Percentiles rank a stretch among this genome's conserved stretches.
phyloP scores from a whole-genome alignment of 2,888 invertebrate species.

The Eupithecia pulchellata region DNA sequence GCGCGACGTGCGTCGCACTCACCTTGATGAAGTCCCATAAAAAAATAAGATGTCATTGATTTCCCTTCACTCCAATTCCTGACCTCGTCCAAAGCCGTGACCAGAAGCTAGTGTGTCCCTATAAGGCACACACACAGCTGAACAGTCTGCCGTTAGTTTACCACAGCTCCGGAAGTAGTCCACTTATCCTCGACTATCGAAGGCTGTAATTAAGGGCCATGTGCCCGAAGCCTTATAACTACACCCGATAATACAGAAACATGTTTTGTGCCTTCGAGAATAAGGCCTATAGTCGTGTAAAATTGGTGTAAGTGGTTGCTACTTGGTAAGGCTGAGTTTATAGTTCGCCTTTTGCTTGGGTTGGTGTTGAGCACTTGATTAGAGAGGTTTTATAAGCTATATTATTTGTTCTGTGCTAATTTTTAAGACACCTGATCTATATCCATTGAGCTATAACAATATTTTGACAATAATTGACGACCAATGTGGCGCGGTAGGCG shows the following conservation, averaged over 20 bases:
- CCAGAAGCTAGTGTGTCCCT: not conserved
- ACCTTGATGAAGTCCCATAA: no score
- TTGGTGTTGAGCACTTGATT: not conserved
- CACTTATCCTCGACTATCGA: constrained; percentile 37
- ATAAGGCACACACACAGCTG: constrained; percentile 1
- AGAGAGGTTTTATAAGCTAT: constrained; percentile 1
- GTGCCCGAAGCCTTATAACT: constrained; percentile 32
- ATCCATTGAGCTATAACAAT: no score
- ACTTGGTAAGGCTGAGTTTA: not conserved
- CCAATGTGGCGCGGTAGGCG: no score
- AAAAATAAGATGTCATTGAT: no score
- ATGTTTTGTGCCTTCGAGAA: not conserved
- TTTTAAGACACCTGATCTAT: no score
- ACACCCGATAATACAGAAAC: not conserved
- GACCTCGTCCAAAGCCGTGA: not conserved
- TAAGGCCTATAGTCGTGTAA: not conserved
- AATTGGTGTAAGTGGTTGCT: not conserved
- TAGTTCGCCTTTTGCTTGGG: not conserved
- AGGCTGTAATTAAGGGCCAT: constrained; percentile 32
- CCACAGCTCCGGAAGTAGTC: constrained; percentile 28
- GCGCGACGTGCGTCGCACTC: no score
- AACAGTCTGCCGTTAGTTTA: constrained; percentile 28
- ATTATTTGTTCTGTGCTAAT: no score
- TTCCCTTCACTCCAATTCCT: no score
- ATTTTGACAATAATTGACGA: no score